These are phyloP conservation scores for Aplochiton taeniatus DNA, from an alignment of 2,797 vertebrate species.

Conservation along the genomic window DNA sequence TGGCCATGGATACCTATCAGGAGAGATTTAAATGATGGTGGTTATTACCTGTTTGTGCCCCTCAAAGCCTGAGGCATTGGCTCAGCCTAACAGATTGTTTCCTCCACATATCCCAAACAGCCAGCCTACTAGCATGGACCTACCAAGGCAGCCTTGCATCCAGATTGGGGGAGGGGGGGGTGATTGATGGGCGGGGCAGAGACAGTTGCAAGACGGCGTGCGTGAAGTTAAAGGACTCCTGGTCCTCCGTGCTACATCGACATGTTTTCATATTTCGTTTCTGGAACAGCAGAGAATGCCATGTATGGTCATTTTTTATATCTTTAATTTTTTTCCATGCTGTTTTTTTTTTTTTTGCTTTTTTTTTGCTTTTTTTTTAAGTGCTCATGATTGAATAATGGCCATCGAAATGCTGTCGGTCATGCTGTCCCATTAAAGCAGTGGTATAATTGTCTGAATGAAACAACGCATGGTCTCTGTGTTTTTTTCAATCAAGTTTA, in stretches of 20 bases:
- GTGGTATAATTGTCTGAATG: constrained; percentile 67
- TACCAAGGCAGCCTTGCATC: constrained; percentile 53
- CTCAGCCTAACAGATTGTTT: constrained; percentile 43
- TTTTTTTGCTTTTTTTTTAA: constrained; percentile 67
- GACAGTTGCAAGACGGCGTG: too few species aligned
- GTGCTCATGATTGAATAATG: constrained; percentile 69
- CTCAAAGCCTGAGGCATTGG: constrained; percentile 67
- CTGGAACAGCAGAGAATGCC: constrained; percentile 57
- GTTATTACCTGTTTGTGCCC: constrained; percentile 62
- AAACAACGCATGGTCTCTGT: constrained; percentile 29
- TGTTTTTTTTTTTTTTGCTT: constrained; percentile 15
- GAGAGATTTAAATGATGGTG: constrained; percentile 45
- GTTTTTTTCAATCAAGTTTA: constrained; percentile 29
- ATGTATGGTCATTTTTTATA: constrained; percentile 55
- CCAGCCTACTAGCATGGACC: constrained; percentile 57
- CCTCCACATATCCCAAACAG: constrained; percentile 32
- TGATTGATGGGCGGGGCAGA: background rate
- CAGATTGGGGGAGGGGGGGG: background rate
- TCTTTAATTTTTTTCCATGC: constrained; percentile 37
- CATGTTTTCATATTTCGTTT: constrained; percentile 50
- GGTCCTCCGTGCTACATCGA: constrained; percentile 18
- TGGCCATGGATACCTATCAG: constrained; percentile 46
- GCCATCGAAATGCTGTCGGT: constrained; percentile 75
- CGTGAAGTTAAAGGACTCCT: constrained; percentile 36
- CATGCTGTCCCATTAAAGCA: constrained; percentile 72